A percentile compares a stretch with the other conserved stretches of the same genome.
Conservation (phyloP, 2,113 vertebrate genomes). For the Chinchilla lanigera region DNA sequence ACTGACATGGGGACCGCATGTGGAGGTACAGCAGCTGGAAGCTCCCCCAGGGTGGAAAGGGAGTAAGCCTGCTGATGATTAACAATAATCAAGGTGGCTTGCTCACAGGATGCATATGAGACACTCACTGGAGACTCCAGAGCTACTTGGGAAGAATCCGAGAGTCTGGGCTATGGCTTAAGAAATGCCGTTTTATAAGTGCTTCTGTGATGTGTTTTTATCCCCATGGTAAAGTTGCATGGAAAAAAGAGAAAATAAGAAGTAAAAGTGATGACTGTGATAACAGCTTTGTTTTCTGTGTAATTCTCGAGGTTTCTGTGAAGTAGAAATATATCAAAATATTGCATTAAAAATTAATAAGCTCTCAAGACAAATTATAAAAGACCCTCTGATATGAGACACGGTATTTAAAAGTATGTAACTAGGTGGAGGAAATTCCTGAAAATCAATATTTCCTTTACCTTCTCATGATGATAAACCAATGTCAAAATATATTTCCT, state of each 20-base stretch:
- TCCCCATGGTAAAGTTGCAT: background rate
- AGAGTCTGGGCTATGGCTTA: background rate
- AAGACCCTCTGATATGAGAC: background rate
- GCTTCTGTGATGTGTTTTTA: constrained; percentile 18
- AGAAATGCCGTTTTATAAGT: background rate
- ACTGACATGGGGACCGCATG: fast-evolving
- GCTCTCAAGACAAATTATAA: constrained; percentile 63
- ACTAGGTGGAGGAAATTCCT: background rate
- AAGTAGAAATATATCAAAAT: constrained; percentile 58
- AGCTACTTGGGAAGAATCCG: background rate
- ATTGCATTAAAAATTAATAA: constrained; percentile 71
- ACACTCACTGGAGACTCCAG: background rate
- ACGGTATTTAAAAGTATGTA: constrained; percentile 38
- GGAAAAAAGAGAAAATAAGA: background rate
- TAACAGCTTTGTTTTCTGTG: constrained; percentile 48
- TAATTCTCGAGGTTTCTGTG: background rate
- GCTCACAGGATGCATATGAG: background rate
- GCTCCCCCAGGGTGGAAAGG: background rate
- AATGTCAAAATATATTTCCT: background rate
- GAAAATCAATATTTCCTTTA: constrained; percentile 49
- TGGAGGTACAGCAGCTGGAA: background rate
- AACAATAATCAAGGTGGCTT: background rate
- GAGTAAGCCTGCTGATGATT: background rate
- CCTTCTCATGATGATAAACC: background rate
- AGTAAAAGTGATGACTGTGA: background rate